Evolutionary conservation across 2,888 invertebrate genomes (phyloP), one percentile per base, ranked within the genome.

Genomic region (Catocala fraxini): DNA sequence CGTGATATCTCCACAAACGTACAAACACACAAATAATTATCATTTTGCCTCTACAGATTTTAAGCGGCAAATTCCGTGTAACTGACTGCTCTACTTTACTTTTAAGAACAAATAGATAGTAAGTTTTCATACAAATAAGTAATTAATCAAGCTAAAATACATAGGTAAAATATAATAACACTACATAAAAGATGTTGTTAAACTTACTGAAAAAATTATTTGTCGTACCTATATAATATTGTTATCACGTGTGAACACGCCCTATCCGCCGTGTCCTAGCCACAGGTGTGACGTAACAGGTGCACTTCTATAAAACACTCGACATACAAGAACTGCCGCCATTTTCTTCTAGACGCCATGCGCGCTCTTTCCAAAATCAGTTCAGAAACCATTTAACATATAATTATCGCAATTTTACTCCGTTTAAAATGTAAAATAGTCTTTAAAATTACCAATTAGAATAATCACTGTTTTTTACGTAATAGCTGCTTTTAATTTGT

Each of bases 271-370:
- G 72, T 80, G 86, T 87, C 84, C 88, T 83, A 86, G 80, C 84
- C 79, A 85, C 87, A 88, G 84, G 86, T 88, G 88, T 93, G 93
- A 93, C 93, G 93, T 88, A 93, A 91, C 90, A 90, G 88, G 89
- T 86, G 82, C 77, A 83, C 82, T 82, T 85, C 82, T 93, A 93
- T 93, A 93, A 87, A 93, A 90, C 88, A 86, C 86, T 82, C 85
- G 75, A 80, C 84, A 73, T 75, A 75, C 77, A 81, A 77, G 72
- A 76, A 64, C 63, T 70, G 87, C 63, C 88, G 91, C 92, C 93
- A 93, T 93, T 93, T 93, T 90, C 71, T 62, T 67, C 62, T 73
- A 62, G 71, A 67, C 70, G 71, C 77, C 79, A 73, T 61, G 57
- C 63, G 75, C 70, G 77, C 59, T 48, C 68, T 69, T 71, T 71